Evolutionary conservation across 2,888 invertebrate genomes (phyloP), one percentile per base, ranked within the genome.

Genomic region (Lepidocyrtinus sp.): DNA sequence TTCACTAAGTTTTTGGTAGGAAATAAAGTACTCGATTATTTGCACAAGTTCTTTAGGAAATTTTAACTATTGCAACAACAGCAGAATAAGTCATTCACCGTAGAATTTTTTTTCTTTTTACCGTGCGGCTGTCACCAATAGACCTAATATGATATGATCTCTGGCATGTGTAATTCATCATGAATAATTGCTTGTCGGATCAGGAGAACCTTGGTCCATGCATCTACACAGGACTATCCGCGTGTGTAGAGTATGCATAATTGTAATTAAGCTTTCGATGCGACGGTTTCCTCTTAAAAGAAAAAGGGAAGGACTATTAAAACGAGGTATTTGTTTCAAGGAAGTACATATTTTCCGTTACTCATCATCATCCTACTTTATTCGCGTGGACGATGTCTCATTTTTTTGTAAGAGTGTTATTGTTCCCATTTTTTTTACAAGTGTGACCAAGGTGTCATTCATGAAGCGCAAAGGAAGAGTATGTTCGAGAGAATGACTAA

Each of bases 261-360:
- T 15, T 21, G 59, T 59, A 59, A 59, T 59, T 59, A 59, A 59
- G 0, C 50, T 50, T 55, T 55, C n/a, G n/a, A 22, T 55, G 36
- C 70, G 46, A 36, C 69, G n/a, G 7, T 50, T 50, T 59, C 19
- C 59, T 59, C 59, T 9, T 21, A 59, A 59, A 59, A 22, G 21
- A 59, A 62, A 50, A 61, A 70, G 71, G 50, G 68, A 73, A 73
- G 73, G 68, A 55, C 73, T 67, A 71, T 62, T 80, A 50, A 62
- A 75, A 70, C 74, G 50, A 75, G 67, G 80, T 63, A 71, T 70
- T 80, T 80, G 61, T 75, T 80, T 71, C 80, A 80, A 80, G 80
- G 80, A 80, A 80, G 79, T 79, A n/a, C n/a, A n/a, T n/a, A 59
- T 59, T 59, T 59, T 59, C 19, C 12, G 19, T 59, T 12, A 21